These are phyloP conservation scores for Porites lutea DNA, from an alignment of 64 coral and sea anemone genomes.

Conservation along the genomic window DNA sequence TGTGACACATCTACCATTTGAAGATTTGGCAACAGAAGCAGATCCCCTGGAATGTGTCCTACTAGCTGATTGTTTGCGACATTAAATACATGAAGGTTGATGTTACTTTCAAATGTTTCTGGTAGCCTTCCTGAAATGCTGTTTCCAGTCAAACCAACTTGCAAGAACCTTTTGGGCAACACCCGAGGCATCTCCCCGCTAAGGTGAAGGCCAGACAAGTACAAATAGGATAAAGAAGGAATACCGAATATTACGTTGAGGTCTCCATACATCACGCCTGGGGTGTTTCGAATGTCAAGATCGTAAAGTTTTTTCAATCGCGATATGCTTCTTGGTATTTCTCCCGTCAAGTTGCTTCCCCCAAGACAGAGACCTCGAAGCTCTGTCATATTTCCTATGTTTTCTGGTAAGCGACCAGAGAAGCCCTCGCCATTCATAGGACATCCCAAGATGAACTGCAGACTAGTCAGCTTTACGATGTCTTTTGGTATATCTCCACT, in stretches of 20 bases:
- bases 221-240: background rate
- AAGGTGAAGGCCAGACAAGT: constrained; percentile 26
- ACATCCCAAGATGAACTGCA: background rate
- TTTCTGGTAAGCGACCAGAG: constrained; percentile 28
- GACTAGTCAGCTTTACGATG: background rate
- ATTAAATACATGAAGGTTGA: background rate
- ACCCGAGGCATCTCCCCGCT: background rate
- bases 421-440: background rate
- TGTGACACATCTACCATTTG: constrained; percentile 39
- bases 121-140: background rate
- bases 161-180: background rate
- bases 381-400: constrained; percentile 39
- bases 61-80: constrained; percentile 40
- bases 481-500: constrained; percentile 4
- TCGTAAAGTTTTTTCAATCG: constrained; percentile 8
- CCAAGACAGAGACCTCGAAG: background rate
- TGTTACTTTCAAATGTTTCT: background rate
- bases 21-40: background rate
- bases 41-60: constrained; percentile 23
- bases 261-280: constrained; percentile 33
- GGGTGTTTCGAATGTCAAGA: constrained; percentile 23
- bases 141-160: constrained; percentile 5
- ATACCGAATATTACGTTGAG: constrained; percentile 5
- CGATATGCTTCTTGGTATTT: constrained; percentile 47
- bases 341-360: constrained; percentile 28